phyloP scores from a whole-genome alignment of 2,797 vertebrate species.

The Salmo trutta region DNA sequence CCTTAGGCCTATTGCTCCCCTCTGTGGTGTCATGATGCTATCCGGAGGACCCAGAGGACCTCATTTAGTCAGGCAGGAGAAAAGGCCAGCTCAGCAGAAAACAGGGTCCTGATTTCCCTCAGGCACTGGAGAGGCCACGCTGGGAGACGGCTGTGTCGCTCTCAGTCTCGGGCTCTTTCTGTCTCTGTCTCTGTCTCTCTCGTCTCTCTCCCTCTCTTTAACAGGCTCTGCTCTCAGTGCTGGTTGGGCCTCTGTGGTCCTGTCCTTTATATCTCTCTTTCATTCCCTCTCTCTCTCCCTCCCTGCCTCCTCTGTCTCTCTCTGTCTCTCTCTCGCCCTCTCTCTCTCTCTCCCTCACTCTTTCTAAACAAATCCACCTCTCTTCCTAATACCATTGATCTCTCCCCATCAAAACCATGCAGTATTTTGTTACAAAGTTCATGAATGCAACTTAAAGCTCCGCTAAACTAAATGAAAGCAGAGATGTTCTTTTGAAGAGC shows the following conservation, averaged over 20 bases:
- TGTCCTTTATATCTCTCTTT: neutral
- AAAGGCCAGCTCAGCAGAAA: slow-evolving; percentile 37
- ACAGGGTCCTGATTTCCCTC: slow-evolving; percentile 16
- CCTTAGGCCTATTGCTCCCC: neutral
- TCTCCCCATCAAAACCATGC: neutral
- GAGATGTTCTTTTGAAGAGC: neutral
- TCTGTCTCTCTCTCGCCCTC: neutral
- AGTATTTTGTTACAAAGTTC: neutral
- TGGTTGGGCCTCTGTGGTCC: slow-evolving; percentile 3
- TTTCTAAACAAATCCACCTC: neutral
- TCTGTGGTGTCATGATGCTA: neutral
- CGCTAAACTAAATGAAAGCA: neutral
- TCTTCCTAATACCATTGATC: neutral
- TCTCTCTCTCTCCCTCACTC: neutral
- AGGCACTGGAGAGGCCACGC: slow-evolving; percentile 27
- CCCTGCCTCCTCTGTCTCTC: neutral
- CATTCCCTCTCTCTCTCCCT: neutral
- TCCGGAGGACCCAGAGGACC: slow-evolving; percentile 18
- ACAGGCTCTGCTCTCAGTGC: neutral
- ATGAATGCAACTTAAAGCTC: neutral
- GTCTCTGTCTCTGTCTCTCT: neutral
- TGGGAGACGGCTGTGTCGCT: slow-evolving; percentile 2
- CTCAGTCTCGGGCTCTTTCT: neutral
- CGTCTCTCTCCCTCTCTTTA: neutral
- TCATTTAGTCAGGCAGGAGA: slow-evolving; percentile 31